Evolutionary conservation across 2,797 vertebrate genomes (phyloP).

Genomic region (Pogonophryne albipinna): DNA sequence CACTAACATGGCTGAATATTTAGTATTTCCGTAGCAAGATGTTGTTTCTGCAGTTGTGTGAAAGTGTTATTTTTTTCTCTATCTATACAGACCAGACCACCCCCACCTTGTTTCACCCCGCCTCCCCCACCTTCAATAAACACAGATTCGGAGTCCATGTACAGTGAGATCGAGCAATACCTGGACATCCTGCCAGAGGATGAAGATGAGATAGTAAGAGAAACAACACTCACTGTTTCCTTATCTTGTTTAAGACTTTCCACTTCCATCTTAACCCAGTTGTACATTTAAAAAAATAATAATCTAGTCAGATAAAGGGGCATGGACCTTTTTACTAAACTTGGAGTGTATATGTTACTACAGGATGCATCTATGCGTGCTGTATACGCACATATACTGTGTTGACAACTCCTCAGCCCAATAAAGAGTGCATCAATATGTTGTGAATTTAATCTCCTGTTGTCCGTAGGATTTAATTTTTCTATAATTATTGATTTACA

Average conservation of each 20-base stretch:
- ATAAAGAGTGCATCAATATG: not conserved
- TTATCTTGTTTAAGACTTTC: too few species aligned
- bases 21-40: not conserved
- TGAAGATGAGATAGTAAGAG: conserved; percentile 36
- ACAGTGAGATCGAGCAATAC: conserved; percentile 48
- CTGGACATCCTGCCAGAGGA: conserved; percentile 52
- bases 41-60: not conserved
- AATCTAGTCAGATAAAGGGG: too few species aligned
- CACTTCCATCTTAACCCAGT: too few species aligned
- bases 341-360: not conserved
- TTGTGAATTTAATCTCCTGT: not conserved
- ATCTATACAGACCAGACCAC: conserved; percentile 42
- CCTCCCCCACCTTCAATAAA: conserved; percentile 6
- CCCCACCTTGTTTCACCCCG: conserved; percentile 36
- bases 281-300: too few species aligned
- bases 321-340: too few species aligned
- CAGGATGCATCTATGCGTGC: not conserved
- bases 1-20: not conserved
- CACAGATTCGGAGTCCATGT: accelerated
- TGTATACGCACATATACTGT: conserved; percentile 2
- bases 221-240: not conserved
- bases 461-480: not conserved
- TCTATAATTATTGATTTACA: not conserved
- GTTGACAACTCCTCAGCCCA: conserved; percentile 14
- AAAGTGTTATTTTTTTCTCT: not conserved